Percentiles rank a stretch among this genome's conserved stretches.
These are phyloP conservation scores for Drosophila pachea DNA, from an alignment of 1,140 invertebrate species.

Conservation along the genomic window DNA sequence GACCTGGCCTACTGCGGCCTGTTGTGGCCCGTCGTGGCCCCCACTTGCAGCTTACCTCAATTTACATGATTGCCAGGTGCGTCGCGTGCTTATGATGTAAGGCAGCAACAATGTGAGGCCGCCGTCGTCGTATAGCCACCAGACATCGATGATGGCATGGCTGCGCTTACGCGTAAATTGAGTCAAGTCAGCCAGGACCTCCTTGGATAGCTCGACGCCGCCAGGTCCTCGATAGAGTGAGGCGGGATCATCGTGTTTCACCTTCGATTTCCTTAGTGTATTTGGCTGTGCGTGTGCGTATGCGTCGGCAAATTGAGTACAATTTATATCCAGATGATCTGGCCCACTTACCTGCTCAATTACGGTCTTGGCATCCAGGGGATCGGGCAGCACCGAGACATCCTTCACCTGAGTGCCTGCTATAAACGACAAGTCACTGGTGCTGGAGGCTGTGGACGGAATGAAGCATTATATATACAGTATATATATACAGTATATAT, in stretches of 20 bases:
- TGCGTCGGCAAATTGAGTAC: not conserved
- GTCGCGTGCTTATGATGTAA: constrained; percentile 93
- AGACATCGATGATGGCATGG: constrained; percentile 94
- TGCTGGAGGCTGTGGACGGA: constrained; percentile 68
- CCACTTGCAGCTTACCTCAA: constrained; percentile 81
- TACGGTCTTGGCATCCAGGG: constrained; percentile 59
- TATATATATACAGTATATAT: not conserved
- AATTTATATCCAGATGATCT: constrained; percentile 9
- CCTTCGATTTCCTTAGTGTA: constrained; percentile 77
- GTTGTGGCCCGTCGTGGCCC: not conserved
- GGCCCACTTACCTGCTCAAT: constrained; percentile 60
- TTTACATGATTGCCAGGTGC: constrained; percentile 92
- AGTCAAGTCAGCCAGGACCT: constrained; percentile 84
- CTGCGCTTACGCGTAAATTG: constrained; percentile 88
- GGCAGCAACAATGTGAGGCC: constrained; percentile 90
- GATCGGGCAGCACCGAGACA: constrained; percentile 73
- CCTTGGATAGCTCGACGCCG: constrained; percentile 81
- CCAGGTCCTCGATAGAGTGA: constrained; percentile 79
- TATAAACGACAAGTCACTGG: constrained; percentile 76
- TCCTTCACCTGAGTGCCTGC: constrained; percentile 67
- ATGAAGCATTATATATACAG: too few relatives aligned
- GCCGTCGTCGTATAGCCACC: constrained; percentile 99
- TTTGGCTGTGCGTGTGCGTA: constrained; percentile 40
- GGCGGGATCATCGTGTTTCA: constrained; percentile 75
- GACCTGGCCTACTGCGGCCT: not conserved